Evolutionary conservation across 2,797 vertebrate genomes (phyloP).

Genomic region (Sebastes itinus): DNA sequence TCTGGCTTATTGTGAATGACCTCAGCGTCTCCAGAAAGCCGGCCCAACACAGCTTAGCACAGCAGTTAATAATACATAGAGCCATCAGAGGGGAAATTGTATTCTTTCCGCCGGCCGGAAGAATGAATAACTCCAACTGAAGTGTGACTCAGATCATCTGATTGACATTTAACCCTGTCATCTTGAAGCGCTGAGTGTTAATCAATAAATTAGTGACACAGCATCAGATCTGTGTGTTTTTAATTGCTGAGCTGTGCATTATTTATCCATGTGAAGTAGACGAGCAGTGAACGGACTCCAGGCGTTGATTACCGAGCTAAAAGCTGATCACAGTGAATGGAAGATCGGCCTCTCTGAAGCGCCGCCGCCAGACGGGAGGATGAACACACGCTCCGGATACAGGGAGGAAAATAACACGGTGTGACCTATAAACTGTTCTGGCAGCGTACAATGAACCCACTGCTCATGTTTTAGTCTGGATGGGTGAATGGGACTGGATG

Average conservation of each 20-base stretch:
- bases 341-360: slow-evolving; percentile 36
- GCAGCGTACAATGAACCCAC: not conserved
- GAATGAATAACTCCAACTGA: slow-evolving; percentile 80
- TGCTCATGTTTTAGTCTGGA: not conserved
- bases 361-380: not conserved
- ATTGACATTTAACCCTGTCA: slow-evolving; percentile 84
- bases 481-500: not conserved
- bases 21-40: slow-evolving; percentile 32
- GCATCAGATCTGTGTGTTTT: slow-evolving; percentile 78
- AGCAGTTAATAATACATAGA: slow-evolving; percentile 73
- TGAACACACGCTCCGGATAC: not conserved
- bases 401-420: not conserved
- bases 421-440: not conserved
- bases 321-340: slow-evolving; percentile 67
- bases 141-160: slow-evolving; percentile 77
- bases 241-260: slow-evolving; percentile 79
- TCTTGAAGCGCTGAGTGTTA: slow-evolving; percentile 58
- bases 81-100: slow-evolving; percentile 58
- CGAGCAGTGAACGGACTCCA: slow-evolving; percentile 51
- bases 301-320: slow-evolving; percentile 75
- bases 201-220: slow-evolving; percentile 84
- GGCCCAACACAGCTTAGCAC: slow-evolving; percentile 56
- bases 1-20: slow-evolving; percentile 37
- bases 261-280: slow-evolving; percentile 73
- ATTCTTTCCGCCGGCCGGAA: slow-evolving; percentile 62